A percentile compares a stretch with the other conserved stretches of the same genome.
Evolutionary conservation across 2,888 invertebrate species (phyloP).

Genomic region (Amiota mariae): DNA sequence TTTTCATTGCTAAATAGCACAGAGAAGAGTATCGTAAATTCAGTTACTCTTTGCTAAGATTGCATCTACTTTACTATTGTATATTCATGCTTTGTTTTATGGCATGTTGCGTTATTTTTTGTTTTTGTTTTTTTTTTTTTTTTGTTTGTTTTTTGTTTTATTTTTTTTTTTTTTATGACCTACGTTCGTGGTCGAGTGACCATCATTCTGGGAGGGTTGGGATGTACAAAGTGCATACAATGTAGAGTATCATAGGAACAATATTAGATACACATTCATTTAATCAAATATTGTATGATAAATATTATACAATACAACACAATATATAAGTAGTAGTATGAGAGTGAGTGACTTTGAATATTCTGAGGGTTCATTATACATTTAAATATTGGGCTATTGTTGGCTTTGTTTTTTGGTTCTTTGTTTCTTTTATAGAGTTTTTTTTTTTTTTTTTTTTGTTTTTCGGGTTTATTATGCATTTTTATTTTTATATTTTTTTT

Average conservation of each 20-base stretch:
- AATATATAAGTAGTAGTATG: background rate
- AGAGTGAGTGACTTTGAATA: background rate
- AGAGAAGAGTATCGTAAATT: background rate
- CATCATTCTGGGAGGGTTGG: background rate
- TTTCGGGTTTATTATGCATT: background rate
- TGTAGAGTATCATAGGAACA: too few relatives aligned
- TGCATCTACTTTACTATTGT: background rate
- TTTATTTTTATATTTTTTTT: slow-evolving; percentile 9
- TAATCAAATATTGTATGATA: background rate
- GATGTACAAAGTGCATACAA: background rate
- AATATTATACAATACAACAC: background rate
- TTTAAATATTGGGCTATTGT: slow-evolving; percentile 1
- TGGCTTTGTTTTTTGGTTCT: slow-evolving; percentile 7
- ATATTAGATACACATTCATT: background rate
- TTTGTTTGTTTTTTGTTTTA: background rate
- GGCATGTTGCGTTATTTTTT: background rate
- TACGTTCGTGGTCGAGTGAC: background rate
- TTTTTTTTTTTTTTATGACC: slow-evolving; percentile 11
- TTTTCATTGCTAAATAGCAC: too few relatives aligned
- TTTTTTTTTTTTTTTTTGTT: background rate
- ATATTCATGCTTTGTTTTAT: background rate
- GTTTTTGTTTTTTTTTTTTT: background rate
- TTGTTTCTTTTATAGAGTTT: slow-evolving; percentile 5
- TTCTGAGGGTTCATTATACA: slow-evolving; percentile 23
- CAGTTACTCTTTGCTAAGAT: background rate